A percentile compares a stretch with the other conserved stretches of the same genome.
Evolutionary conservation across 2,113 vertebrate species (phyloP).

Genomic region (Sterrhoptilus dennistouni): DNA sequence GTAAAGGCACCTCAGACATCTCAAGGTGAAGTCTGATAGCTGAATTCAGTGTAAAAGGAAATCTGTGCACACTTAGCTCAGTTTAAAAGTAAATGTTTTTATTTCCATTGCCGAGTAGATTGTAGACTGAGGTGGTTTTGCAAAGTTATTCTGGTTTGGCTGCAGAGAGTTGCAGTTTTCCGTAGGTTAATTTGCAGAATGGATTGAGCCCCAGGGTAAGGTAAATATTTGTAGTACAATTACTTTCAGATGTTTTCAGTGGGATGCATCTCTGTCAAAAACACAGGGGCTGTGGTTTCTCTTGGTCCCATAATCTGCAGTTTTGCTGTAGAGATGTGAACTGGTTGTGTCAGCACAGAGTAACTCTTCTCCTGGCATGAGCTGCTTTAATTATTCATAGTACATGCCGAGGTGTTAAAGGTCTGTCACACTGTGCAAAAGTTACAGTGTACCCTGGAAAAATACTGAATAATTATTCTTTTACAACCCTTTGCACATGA

Average conservation of each 20-base stretch:
- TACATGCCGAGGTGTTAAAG: background rate
- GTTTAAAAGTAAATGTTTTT: background rate
- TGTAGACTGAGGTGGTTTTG: background rate
- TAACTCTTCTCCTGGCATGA: background rate
- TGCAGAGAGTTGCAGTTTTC: background rate
- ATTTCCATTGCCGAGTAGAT: background rate
- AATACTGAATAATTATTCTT: background rate
- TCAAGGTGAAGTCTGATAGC: background rate
- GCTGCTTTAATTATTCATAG: background rate
- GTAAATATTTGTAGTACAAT: background rate
- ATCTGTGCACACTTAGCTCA: background rate
- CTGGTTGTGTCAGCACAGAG: background rate
- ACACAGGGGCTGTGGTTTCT: background rate
- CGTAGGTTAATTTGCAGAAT: background rate
- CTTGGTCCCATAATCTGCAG: background rate
- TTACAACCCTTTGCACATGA: background rate
- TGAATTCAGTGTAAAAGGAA: background rate
- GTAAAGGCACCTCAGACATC: background rate
- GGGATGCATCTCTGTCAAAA: background rate
- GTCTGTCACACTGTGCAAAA: background rate
- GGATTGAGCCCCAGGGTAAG: background rate
- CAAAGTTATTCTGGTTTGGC: slow-evolving; percentile 12
- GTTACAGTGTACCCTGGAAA: background rate
- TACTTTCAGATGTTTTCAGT: background rate
- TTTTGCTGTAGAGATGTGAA: background rate